Percentiles rank a stretch among this genome's conserved stretches.
phyloP scores from a whole-genome alignment of 2,888 invertebrate genomes.

The Scaptomyza parva region DNA sequence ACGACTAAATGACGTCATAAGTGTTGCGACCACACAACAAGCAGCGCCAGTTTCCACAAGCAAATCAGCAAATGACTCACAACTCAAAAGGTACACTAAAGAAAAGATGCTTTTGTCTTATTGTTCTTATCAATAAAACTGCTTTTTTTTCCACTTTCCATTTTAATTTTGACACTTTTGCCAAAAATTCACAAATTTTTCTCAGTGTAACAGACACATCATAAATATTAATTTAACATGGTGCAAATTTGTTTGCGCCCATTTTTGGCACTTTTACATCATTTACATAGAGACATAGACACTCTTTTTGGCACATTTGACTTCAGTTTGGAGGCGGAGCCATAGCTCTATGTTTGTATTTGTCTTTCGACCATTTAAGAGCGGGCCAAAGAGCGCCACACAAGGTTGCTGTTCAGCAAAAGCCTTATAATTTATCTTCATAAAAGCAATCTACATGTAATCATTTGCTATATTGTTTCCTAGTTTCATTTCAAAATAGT shows the following conservation, averaged over 20 bases:
- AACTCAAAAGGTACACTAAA: background rate
- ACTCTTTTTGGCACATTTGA: conserved; percentile 38
- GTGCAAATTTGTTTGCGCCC: conserved; percentile 43
- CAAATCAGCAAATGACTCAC: conserved; percentile 19
- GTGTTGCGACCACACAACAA: conserved; percentile 49
- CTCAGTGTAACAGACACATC: conserved; percentile 21
- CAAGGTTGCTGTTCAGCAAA: background rate
- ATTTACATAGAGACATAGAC: conserved; percentile 39
- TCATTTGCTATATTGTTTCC: too few relatives aligned
- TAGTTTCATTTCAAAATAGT: too few relatives aligned
- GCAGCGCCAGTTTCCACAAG: background rate
- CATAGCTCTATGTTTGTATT: conserved; percentile 20
- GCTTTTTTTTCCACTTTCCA: too few relatives aligned
- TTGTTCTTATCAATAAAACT: too few relatives aligned
- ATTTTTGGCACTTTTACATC: conserved; percentile 64
- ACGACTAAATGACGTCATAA: conserved; percentile 57
- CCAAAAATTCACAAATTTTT: background rate
- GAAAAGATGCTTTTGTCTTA: too few relatives aligned
- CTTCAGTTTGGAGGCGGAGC: conserved; percentile 63
- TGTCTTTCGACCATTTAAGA: conserved; percentile 39
- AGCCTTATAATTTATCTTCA: too few relatives aligned
- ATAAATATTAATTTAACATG: conserved; percentile 43
- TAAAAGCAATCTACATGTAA: too few relatives aligned
- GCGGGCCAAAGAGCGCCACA: conserved; percentile 27
- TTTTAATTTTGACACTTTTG: too few relatives aligned